Conservation (phyloP, 2,797 vertebrate genomes). For the Falco concolor region DNA sequence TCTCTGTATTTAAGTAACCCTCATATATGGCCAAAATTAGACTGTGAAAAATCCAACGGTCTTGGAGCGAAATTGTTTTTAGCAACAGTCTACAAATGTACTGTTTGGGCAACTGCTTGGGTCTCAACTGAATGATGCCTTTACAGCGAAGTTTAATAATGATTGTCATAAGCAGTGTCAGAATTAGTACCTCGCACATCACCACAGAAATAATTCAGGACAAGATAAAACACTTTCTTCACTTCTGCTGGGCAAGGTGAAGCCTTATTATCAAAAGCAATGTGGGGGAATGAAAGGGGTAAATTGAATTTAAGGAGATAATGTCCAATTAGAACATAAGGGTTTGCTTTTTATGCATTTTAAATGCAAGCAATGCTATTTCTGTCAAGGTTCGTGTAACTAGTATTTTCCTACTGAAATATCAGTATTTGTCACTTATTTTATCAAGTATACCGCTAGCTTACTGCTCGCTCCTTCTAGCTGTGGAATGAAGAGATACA, state of each 20-base stretch:
- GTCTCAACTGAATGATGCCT: constrained; percentile 1
- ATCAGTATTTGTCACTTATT: neutral
- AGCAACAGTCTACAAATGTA: constrained; percentile 50
- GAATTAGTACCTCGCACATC: neutral
- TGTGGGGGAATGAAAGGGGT: neutral
- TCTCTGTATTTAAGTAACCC: constrained; percentile 79
- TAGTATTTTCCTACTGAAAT: neutral
- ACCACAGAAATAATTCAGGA: neutral
- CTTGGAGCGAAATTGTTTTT: constrained; percentile 54
- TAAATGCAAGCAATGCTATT: neutral
- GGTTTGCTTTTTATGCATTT: neutral
- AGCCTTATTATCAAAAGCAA: neutral
- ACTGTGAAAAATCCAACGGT: constrained; percentile 64
- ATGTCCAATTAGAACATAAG: neutral
- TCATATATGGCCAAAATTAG: constrained; percentile 76
- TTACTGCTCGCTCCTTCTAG: neutral
- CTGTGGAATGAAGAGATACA: neutral
- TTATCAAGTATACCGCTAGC: neutral
- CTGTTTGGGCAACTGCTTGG: constrained; percentile 29
- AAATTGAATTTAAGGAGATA: neutral
- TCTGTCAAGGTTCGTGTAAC: neutral
- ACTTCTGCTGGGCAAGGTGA: neutral
- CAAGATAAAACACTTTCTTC: neutral
- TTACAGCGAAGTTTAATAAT: neutral
- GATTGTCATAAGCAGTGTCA: neutral